Evolutionary conservation across 2,888 invertebrate genomes (phyloP).

Genomic region (Diaprepes abbreviatus): DNA sequence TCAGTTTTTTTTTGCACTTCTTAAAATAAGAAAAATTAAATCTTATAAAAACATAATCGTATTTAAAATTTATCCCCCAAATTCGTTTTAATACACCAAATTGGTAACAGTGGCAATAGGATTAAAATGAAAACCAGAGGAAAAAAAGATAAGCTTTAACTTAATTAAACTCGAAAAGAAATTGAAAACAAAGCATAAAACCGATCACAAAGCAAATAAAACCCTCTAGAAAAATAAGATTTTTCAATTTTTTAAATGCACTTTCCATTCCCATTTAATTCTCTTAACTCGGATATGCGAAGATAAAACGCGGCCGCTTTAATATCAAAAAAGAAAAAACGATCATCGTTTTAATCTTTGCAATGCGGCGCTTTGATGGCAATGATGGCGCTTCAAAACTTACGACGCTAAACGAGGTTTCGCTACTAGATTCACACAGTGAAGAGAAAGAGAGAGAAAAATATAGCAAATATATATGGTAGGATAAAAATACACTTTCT

Average conservation of each 20-base stretch:
- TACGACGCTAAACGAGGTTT: constrained; percentile 14
- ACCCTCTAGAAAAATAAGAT: constrained; percentile 32
- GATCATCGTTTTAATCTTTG: constrained; percentile 25
- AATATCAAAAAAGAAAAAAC: constrained; percentile 21
- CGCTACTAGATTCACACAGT: not conserved
- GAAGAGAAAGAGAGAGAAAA: no score
- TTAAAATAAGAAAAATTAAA: no score
- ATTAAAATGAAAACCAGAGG: constrained; percentile 11
- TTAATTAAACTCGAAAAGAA: constrained; percentile 35
- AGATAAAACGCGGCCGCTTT: constrained; percentile 22
- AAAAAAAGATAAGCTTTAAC: constrained; percentile 18
- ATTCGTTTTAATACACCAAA: constrained; percentile 19
- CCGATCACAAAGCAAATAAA: constrained; percentile 34
- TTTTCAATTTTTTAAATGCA: constrained; percentile 44
- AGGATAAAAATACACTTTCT: no score
- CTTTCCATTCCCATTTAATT: constrained; percentile 29
- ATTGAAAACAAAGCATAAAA: constrained; percentile 37
- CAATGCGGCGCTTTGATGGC: constrained; percentile 18
- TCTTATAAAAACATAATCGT: constrained; percentile 4
- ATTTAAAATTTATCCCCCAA: constrained; percentile 8
- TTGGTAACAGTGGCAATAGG: constrained; percentile 25
- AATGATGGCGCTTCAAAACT: constrained; percentile 3
- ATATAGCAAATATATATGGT: no score
- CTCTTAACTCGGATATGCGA: constrained; percentile 30
- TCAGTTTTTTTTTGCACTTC: no score